Evolutionary conservation across 2,797 vertebrate species (phyloP), one percentile per base, ranked within the genome.

Genomic region (Chromobotia macracanthus): DNA sequence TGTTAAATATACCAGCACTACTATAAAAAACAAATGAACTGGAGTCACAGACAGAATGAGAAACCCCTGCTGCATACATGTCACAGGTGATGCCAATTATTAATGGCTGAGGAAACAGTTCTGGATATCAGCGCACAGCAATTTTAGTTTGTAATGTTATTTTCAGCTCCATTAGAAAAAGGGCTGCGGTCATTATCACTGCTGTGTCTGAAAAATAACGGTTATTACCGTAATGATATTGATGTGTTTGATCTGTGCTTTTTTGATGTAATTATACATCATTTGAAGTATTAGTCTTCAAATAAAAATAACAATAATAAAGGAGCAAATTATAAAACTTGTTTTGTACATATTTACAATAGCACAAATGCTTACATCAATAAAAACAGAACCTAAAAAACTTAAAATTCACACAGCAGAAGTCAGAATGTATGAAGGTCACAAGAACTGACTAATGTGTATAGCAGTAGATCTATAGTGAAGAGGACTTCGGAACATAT

Each of bases 11-110:
- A 86, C 86, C 78, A 83, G 84, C 84, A 87, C 90, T 78, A 88
- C 89, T 90, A 92, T 82, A 72, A 84, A 61, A 83, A 82, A 75
- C 76, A 84, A 79, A 84, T 90, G 87, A 93, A 92, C 87, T 88
- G 81, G 87, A 91, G 90, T 74, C 89, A 89, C 75, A 79, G 75
- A 63, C 68, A 71, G 80, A 70, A 82, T 61, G 68, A 55, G 28
- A 69, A 72, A 56, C 56, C 75, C 46, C 72, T 4, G 9, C 31
- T 8, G 63, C 35, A 56, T 41, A 58, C 66, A 73, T 77, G 79
- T 83, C 82, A 72, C 76, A 61, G 56, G 51, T 65, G 53, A 85
- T 55, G 56, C 63, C 68, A 67, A 77, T 58, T 76, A 79, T 7
- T 78, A 71, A 80, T 46, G 72, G 68, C 68, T 19, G 63, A 50